Evolutionary conservation across 64 coral and sea anemone genomes (phyloP).

Genomic region (Platygyra sinensis): DNA sequence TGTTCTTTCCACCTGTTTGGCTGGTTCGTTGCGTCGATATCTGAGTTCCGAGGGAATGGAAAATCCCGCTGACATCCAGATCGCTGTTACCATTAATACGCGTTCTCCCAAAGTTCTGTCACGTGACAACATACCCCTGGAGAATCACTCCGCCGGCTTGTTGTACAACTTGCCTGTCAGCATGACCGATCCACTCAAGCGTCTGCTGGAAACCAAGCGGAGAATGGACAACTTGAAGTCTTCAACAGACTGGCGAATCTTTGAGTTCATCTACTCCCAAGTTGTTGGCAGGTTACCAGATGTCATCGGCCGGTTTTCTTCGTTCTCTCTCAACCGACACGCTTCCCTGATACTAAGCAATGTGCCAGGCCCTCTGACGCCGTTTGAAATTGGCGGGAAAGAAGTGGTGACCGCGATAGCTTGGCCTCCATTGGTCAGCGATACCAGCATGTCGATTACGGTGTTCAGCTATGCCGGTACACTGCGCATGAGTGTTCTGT

Average conservation of each 20-base stretch:
- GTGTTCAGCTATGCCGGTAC: constrained; percentile 89
- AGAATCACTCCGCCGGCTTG: constrained; percentile 81
- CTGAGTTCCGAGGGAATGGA: constrained; percentile 56
- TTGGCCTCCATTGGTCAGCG: constrained; percentile 87
- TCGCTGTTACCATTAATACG: constrained; percentile 86
- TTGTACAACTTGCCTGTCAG: constrained; percentile 74
- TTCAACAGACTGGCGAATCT: constrained; percentile 78
- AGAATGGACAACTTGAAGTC: constrained; percentile 88
- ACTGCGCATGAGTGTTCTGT: constrained; percentile 69
- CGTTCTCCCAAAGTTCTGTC: constrained; percentile 61
- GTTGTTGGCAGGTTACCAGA: constrained; percentile 82
- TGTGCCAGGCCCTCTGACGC: constrained; percentile 76
- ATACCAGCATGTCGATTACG: constrained; percentile 76
- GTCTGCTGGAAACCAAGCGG: constrained; percentile 71
- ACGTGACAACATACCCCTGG: constrained; percentile 78
- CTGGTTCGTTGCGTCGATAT: constrained; percentile 78
- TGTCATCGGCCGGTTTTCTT: constrained; percentile 76
- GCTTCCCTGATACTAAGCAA: constrained; percentile 87
- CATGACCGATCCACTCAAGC: constrained; percentile 37
- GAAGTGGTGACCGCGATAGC: constrained; percentile 67
- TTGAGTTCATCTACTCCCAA: constrained; percentile 69
- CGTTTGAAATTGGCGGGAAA: constrained; percentile 66
- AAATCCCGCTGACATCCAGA: constrained; percentile 79
- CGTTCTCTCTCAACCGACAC: constrained; percentile 75
- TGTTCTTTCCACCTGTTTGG: constrained; percentile 78